Base-by-base conservation (phyloP, 2,888 invertebrate species). In the Tinea trinotella region DNA sequence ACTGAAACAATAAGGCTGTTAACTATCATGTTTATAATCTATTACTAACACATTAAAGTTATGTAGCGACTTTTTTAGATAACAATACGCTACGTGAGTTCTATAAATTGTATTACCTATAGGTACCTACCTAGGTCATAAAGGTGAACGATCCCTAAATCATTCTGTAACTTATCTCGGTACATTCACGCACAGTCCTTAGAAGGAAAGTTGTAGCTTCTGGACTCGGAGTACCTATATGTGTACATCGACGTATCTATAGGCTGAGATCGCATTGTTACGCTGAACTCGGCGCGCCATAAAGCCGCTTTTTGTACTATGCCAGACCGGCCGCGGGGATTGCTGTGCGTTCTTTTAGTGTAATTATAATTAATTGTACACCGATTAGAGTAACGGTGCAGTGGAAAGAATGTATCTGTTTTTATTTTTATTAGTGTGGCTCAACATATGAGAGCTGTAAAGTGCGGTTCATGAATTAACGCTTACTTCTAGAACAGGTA, bases 101-200 rank as follows among this genome's bases (percentile, higher is more conserved):
- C 55, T 60, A 59, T 58, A 59, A 56, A 57, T 49, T 54, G 57
- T 60, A 55, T 61, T 59, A 61, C 57, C 58, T 56, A 57, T 62
- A 60, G 62, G 62, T 64, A 63, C 62, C 59, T 57, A n/a, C n/a
- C 59, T 36, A 56, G 60, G 58, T 55, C 59, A 62, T 59, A 56
- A 54, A 78, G 79, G 78, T 78, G 74, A 82, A 80, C 59, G 77
- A 67, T 77, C 72, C 69, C 65, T 71, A 66, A 74, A 70, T 70
- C 70, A 74, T 69, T 71, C 67, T 52, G 61, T 59, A 59, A 57
- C 58, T 58, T 50, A 50, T 50, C 50, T 50, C 61, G 60, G 61
- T 60, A 60, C 57, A 58, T 24, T 13, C 50, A 50, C 61, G 59
- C 24, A 60, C 67, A 60, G 60, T 70, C 79, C 78, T 65, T 77